Base-by-base conservation (phyloP, 2,113 vertebrate species). In the Glareola pratincola region DNA sequence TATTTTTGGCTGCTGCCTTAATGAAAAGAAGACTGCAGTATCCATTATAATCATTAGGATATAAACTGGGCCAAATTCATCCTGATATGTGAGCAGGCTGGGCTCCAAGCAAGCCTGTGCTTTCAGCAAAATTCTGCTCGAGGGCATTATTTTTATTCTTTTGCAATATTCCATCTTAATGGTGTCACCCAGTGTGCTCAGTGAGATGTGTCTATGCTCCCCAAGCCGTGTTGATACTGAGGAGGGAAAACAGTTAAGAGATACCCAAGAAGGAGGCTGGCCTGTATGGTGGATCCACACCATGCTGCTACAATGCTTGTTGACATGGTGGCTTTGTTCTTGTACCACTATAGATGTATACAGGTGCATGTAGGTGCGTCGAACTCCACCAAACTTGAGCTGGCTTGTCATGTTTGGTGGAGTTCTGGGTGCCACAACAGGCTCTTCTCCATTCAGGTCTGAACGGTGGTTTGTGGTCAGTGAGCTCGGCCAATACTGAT, bases 1-100 rank as follows among this genome's bases (percentile, higher is more conserved):
- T 97, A 91, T 60, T 96, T 92, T 96, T 96, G 91, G 84, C 88
- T 96, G 37, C 67, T 91, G 59, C 88, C 73, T 93, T 96, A 96
- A 97, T 94, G 94, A 96, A 92, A 93, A 91, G 90, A 95, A 47
- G 60, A 66, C 72, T 96, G 93, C 90, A 79, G 43, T 90, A 96
- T 94, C 94, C 88, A 91, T 92, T 95, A 93, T 90, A 96, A 97
- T 95, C 88, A 95, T 90, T 93, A 92, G 83, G 60, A 37, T 53
- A 80, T 93, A 91, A 94, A 85, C n/a, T 67, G 82, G 77, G 59
- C 88, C 94, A 95, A 91, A 94, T 93, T 93, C 51, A 88, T 94
- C 48, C 67, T 67, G 60, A 60, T 83, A 32, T 27, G 62, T 59
- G 66, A 90, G 37, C 50, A 93, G 51, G 30, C 64, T 83, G 45